A percentile compares a stretch with the other conserved stretches of the same genome.
Evolutionary conservation across 2,888 invertebrate species (phyloP).

Genomic region (Dolichomitus sp.): DNA sequence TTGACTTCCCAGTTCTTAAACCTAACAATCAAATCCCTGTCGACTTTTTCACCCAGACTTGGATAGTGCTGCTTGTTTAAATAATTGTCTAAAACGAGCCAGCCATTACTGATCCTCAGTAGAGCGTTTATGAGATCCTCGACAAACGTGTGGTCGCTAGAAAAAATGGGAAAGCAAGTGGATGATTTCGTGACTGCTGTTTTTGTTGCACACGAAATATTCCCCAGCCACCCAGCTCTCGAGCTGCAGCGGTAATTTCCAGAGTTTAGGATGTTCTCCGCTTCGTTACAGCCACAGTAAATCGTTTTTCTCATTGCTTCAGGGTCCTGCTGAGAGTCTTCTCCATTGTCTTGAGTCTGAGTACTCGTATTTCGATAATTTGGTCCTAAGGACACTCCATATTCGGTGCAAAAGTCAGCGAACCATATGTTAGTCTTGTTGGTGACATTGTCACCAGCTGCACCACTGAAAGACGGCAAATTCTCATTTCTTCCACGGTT

Average conservation of each 20-base stretch:
- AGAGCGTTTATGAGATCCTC: conserved; percentile 80
- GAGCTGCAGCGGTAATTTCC: conserved; percentile 65
- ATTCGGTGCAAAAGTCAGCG: conserved; percentile 72
- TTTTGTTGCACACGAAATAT: conserved; percentile 78
- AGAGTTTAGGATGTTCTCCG: conserved; percentile 76
- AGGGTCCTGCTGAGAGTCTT: conserved; percentile 71
- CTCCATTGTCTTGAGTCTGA: conserved; percentile 73
- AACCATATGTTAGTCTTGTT: conserved; percentile 76
- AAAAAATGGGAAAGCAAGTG: conserved; percentile 80
- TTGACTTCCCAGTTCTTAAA: conserved; percentile 79
- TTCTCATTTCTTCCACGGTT: conserved; percentile 51
- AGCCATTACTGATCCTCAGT: conserved; percentile 81
- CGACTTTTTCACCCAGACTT: conserved; percentile 76
- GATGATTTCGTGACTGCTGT: conserved; percentile 81
- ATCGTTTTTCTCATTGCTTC: conserved; percentile 78
- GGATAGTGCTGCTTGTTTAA: conserved; percentile 82
- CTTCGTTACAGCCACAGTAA: conserved; percentile 81
- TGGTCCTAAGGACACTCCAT: conserved; percentile 52
- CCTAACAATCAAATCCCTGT: conserved; percentile 72
- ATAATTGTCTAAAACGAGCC: conserved; percentile 83
- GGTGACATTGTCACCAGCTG: conserved; percentile 75
- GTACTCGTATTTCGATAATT: conserved; percentile 61
- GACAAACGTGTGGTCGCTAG: conserved; percentile 77
- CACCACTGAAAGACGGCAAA: conserved; percentile 71
- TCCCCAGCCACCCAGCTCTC: conserved; percentile 74